phyloP scores from a whole-genome alignment of 2,113 vertebrate species.

The Rhabdornis inornatus region DNA sequence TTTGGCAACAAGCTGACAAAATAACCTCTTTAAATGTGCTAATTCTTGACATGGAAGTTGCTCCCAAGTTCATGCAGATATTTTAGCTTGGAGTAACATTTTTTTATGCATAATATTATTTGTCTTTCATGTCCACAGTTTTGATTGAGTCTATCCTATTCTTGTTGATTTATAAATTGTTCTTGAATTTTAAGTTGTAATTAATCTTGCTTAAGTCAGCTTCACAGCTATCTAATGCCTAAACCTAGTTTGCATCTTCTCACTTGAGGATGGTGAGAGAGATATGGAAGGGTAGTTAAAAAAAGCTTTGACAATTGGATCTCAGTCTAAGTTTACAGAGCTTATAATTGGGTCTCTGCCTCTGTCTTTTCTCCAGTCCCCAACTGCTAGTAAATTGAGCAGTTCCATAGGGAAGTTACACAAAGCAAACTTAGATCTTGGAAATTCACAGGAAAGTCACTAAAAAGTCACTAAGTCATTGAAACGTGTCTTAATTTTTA shows the following conservation, averaged over 20 bases:
- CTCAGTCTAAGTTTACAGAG: not conserved
- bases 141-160: not conserved
- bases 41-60: not conserved
- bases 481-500: not conserved
- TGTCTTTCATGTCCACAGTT: not conserved
- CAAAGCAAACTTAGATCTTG: not conserved
- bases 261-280: not conserved
- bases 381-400: not conserved
- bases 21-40: not conserved
- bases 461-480: not conserved
- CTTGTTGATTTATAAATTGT: not conserved
- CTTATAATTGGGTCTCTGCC: not conserved
- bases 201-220: not conserved
- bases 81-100: not conserved
- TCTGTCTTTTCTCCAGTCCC: not conserved
- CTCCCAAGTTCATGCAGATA: not conserved
- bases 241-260: not conserved
- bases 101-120: not conserved
- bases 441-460: not conserved
- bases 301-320: not conserved
- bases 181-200: not conserved
- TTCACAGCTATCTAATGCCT: not conserved
- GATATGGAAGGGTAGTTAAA: not conserved
- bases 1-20: not conserved
- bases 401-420: not conserved